Evolutionary conservation across 2,888 invertebrate genomes (phyloP).

Genomic region (Mycalesis mineus): DNA sequence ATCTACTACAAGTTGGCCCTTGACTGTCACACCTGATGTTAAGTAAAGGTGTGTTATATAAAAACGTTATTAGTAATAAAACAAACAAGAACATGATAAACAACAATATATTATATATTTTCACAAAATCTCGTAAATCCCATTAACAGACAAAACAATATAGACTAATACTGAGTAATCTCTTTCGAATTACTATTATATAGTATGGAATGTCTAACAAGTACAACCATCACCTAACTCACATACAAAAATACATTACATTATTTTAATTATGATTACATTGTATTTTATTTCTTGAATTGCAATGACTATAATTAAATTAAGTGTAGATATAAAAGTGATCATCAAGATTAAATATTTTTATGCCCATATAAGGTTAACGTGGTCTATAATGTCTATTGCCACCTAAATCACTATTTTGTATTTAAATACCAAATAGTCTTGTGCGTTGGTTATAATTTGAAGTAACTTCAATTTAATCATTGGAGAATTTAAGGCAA

Average conservation of each 20-base stretch:
- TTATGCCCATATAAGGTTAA: too few species aligned
- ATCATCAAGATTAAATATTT: too few species aligned
- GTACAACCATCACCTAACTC: constrained; percentile 36
- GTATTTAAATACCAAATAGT: too few species aligned
- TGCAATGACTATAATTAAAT: too few species aligned
- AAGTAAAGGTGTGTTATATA: too few species aligned
- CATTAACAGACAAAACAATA: neutral
- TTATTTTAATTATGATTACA: neutral
- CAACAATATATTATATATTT: constrained; percentile 3
- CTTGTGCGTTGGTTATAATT: neutral
- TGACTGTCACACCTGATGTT: too few species aligned
- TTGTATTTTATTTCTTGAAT: neutral
- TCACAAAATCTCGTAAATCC: constrained; percentile 4
- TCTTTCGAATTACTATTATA: constrained; percentile 19
- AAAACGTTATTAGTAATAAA: neutral
- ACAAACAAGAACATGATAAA: neutral
- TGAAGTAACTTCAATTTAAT: too few species aligned
- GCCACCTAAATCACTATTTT: too few species aligned
- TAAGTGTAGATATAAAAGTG: too few species aligned
- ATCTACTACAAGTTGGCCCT: too few species aligned
- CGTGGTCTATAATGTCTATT: too few species aligned
- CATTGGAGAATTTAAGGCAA: neutral
- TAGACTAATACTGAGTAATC: constrained; percentile 28
- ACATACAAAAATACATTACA: neutral
- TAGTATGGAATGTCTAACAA: constrained; percentile 36